Evolutionary conservation across 2,888 invertebrate genomes (phyloP), one percentile per base, ranked within the genome.

Genomic region (Coelopa pilipes): DNA sequence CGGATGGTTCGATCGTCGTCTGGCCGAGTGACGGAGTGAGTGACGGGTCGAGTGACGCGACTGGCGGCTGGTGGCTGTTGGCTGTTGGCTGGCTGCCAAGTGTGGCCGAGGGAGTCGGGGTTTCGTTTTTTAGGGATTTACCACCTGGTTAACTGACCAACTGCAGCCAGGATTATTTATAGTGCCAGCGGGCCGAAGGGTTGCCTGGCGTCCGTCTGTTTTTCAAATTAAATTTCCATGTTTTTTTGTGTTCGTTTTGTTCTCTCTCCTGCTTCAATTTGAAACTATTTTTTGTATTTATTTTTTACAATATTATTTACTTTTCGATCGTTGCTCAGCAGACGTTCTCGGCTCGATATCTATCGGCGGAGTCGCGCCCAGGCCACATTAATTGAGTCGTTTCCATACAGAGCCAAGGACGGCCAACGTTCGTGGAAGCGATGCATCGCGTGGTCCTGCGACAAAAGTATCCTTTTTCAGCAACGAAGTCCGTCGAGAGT

Each of bases 141-240:
- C 72, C 72, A 72, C 67, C 72, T 72, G 72, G 72, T 72, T 72
- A 49, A 57, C 34, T 72, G 59, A 46, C 57, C 49, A 60, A 67
- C 72, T 67, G 67, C 72, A 72, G 67, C 72, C n/a, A 67, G 63
- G 71, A 71, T 71, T 71, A 71, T 71, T 65, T 71, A 71, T 66
- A 9, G 24, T 11, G 57, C n/a, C 45, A 50, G 19, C 65, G 34
- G 34, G 47, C 17, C 57, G 19, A 70, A 70, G 70, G 70, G 70
- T 70, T 70, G 46, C 50, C 50, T 19, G 12, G 17, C 34, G 68
- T 24, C 68, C 50, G 50, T 24, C 68, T 68, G 68, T 50, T 45
- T 45, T 55, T 68, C 15, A 68, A 68, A 53, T 55, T 55, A 45
- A 66, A 50, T 66, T 50, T 66, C 50, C 24, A 66, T 66, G 49